These are phyloP conservation scores for Cistogaster globosa DNA, from an alignment of 2,888 invertebrate species.

Conservation along the genomic window DNA sequence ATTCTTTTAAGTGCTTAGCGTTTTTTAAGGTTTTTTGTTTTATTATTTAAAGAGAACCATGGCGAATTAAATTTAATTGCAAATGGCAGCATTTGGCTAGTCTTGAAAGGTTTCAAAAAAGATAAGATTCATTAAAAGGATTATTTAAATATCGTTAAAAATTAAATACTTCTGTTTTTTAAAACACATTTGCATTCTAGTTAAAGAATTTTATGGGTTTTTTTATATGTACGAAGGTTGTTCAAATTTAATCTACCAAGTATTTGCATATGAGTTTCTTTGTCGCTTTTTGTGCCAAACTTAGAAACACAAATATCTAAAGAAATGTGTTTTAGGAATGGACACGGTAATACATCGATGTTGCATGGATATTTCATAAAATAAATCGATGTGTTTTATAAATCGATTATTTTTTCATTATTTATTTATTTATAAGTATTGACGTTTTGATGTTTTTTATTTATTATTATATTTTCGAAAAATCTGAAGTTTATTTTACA, in stretches of 20 bases:
- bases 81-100: slow-evolving; percentile 70
- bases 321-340: too few relatives aligned
- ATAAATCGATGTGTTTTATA: too few relatives aligned
- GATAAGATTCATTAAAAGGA: slow-evolving; percentile 69
- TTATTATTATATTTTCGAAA: too few relatives aligned
- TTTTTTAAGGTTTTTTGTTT: slow-evolving; percentile 27
- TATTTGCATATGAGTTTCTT: background rate
- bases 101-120: slow-evolving; percentile 49
- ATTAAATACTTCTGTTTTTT: slow-evolving; percentile 17
- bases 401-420: too few relatives aligned
- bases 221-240: background rate
- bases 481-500: too few relatives aligned
- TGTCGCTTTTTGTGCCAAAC: too few relatives aligned
- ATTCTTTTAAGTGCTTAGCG: slow-evolving; percentile 50
- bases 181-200: slow-evolving; percentile 53
- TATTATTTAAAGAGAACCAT: slow-evolving; percentile 71
- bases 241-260: too few relatives aligned
- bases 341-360: too few relatives aligned
- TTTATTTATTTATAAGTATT: too few relatives aligned
- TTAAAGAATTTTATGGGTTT: slow-evolving; percentile 51
- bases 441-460: too few relatives aligned
- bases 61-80: slow-evolving; percentile 75
- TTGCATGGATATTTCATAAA: too few relatives aligned
- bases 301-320: too few relatives aligned
- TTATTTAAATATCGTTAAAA: slow-evolving; percentile 53